These are phyloP conservation scores for Drosophila sordidapex DNA, from an alignment of 2,888 invertebrate species.

Conservation along the genomic window DNA sequence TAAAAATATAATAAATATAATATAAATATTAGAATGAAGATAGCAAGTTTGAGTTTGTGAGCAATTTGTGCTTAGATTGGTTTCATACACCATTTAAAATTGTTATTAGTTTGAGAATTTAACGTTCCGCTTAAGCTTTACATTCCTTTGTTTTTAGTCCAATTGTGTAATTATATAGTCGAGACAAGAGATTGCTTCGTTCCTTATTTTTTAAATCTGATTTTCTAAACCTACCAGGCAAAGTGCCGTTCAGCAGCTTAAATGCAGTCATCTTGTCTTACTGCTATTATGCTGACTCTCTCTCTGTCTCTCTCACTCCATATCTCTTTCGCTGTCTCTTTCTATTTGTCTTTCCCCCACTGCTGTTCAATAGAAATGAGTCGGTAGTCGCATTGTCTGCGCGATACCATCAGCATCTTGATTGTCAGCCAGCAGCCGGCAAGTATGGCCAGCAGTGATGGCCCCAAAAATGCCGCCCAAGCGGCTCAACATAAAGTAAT, in stretches of 20 bases:
- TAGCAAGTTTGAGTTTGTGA: background rate
- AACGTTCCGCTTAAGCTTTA: background rate
- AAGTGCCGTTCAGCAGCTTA: constrained; percentile 23
- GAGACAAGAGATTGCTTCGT: background rate
- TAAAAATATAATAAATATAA: background rate
- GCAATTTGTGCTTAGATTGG: background rate
- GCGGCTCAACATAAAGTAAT: constrained; percentile 69
- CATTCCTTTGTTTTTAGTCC: background rate
- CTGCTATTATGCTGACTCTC: background rate
- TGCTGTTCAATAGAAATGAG: constrained; percentile 42
- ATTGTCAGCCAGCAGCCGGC: constrained; percentile 36
- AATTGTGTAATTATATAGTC: background rate
- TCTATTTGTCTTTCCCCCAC: background rate
- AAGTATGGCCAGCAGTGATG: constrained; percentile 22
- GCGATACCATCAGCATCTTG: constrained; percentile 54
- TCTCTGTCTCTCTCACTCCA: background rate
- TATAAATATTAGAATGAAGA: background rate
- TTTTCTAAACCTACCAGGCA: constrained; percentile 4
- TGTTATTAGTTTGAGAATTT: background rate
- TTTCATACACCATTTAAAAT: background rate
- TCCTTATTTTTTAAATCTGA: constrained; percentile 5
- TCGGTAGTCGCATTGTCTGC: constrained; percentile 38
- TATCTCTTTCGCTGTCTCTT: background rate
- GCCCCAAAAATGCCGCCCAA: constrained; percentile 45
- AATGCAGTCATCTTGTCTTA: constrained; percentile 25